Conservation (phyloP, 2,888 invertebrate species). For the Aethes cnicana region DNA sequence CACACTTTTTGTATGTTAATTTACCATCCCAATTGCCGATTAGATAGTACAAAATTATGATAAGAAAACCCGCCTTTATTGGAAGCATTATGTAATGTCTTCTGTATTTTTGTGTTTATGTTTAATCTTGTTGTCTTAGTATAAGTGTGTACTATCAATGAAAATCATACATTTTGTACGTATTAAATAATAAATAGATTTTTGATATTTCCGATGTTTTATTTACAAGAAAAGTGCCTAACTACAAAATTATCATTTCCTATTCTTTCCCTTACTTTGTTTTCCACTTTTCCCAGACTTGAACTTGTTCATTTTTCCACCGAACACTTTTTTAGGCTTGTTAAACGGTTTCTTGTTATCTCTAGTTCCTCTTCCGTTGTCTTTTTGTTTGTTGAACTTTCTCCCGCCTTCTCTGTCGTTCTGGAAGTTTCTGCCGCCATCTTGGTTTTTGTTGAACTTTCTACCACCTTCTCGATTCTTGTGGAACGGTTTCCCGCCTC, state of each 20-base stretch:
- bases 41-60: conserved; percentile 13
- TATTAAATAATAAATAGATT: conserved; percentile 25
- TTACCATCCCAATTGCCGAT: no score
- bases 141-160: conserved; percentile 20
- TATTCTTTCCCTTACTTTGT: conserved; percentile 53
- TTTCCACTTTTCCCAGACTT: conserved; percentile 53
- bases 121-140: background rate
- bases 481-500: conserved; percentile 13
- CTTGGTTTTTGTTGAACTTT: conserved; percentile 33
- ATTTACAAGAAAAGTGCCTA: background rate
- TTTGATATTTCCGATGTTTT: conserved; percentile 17
- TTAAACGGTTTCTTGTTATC: conserved; percentile 36
- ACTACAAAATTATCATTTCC: conserved; percentile 41
- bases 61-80: conserved; percentile 11
- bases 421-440: conserved; percentile 41
- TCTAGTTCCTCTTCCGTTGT: conserved; percentile 38
- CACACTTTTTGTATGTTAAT: no score
- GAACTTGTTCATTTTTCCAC: conserved; percentile 66
- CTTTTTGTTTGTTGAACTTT: conserved; percentile 37
- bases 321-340: conserved; percentile 64
- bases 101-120: background rate
- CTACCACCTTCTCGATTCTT: conserved; percentile 27
- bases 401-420: conserved; percentile 34
- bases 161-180: conserved; percentile 16
- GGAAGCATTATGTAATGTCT: background rate